These are phyloP conservation scores for Coilia nasus DNA, from an alignment of 2,797 vertebrate species.

Conservation along the genomic window DNA sequence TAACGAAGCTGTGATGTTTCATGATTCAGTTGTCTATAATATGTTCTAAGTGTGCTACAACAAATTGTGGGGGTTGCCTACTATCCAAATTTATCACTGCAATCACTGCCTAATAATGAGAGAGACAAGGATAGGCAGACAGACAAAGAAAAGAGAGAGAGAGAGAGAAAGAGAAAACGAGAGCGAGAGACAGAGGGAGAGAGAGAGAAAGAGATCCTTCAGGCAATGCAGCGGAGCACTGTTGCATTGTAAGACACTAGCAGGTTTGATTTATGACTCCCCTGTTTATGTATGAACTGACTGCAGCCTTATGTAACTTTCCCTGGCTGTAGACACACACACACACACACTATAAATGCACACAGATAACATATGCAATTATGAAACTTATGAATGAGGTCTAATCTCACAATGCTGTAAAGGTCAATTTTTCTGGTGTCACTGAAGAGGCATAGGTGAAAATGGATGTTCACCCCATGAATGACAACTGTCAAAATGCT, in stretches of 20 bases:
- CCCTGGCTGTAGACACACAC: slow-evolving; percentile 42
- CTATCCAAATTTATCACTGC: neutral
- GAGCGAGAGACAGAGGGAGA: neutral
- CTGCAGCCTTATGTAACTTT: slow-evolving; percentile 57
- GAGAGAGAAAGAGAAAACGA: neutral
- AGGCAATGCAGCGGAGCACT: slow-evolving; percentile 45
- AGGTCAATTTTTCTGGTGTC: neutral
- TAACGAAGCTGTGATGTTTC: neutral
- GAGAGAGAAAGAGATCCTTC: slow-evolving; percentile 47
- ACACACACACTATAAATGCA: slow-evolving; percentile 34
- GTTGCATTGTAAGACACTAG: slow-evolving; percentile 52
- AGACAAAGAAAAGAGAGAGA: neutral
- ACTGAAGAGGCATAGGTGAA: neutral
- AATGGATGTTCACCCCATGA: slow-evolving; percentile 8
- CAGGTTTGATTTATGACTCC: slow-evolving; percentile 60
- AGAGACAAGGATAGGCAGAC: slow-evolving; percentile 22
- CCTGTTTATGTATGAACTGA: slow-evolving; percentile 51
- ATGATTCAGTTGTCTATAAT: neutral
- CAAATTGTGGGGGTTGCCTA: slow-evolving; percentile 7
- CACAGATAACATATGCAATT: neutral
- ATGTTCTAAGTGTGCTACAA: neutral
- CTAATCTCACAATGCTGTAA: neutral
- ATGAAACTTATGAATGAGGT: neutral
- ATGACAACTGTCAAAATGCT: slow-evolving; percentile 6
- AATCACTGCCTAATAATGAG: slow-evolving; percentile 12